Evolutionary conservation across 1,140 invertebrate species (phyloP).

Genomic region (Popillia japonica): DNA sequence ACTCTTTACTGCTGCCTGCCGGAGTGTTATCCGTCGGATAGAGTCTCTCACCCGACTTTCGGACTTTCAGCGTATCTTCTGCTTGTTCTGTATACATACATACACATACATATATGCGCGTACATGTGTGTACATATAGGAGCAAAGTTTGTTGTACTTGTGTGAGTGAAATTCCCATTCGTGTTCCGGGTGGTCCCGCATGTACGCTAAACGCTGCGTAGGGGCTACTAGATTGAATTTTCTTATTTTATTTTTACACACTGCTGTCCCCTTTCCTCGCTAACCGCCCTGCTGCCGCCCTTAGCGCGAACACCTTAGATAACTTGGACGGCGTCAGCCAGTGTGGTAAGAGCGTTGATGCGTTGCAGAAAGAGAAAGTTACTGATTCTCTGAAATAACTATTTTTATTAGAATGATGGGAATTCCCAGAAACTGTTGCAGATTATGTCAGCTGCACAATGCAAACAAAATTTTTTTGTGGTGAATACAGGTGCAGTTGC

Average conservation of each 20-base stretch:
- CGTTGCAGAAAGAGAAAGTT: background rate
- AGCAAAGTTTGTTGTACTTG: background rate
- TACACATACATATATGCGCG: background rate
- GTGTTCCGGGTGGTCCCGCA: constrained; percentile 45
- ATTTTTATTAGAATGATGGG: too few relatives aligned
- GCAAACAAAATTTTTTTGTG: too few relatives aligned
- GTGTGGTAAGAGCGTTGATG: background rate
- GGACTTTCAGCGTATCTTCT: background rate
- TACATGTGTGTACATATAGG: background rate
- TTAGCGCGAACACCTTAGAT: constrained; percentile 30
- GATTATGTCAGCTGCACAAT: too few relatives aligned
- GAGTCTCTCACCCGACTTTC: background rate
- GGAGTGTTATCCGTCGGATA: background rate
- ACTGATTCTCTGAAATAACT: too few relatives aligned
- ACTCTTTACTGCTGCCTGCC: constrained; percentile 16
- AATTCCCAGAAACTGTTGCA: too few relatives aligned
- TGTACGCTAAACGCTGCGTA: constrained; percentile 55
- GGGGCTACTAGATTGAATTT: constrained; percentile 58
- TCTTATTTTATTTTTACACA: constrained; percentile 56
- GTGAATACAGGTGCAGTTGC: too few relatives aligned
- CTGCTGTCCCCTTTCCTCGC: background rate
- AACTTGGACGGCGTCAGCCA: constrained; percentile 47
- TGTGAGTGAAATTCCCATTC: constrained; percentile 41
- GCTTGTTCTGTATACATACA: background rate
- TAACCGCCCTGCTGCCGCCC: background rate